These are phyloP conservation scores for Apeira syringaria DNA, from an alignment of 2,888 invertebrate species.

Conservation along the genomic window DNA sequence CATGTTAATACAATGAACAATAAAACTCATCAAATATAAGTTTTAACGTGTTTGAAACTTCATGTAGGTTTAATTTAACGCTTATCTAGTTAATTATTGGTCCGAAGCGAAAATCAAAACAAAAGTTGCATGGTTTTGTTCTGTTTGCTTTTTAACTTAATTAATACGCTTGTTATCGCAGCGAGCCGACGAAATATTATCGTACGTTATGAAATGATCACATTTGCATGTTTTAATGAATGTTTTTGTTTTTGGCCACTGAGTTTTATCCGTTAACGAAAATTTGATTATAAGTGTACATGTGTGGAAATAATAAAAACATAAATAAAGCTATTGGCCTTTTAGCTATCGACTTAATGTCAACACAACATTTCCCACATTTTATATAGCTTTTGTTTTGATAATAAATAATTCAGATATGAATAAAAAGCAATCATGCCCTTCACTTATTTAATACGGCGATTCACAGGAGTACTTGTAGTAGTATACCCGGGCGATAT, in stretches of 20 bases:
- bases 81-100: conserved; percentile 39
- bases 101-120: conserved; percentile 37
- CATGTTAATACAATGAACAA: too few species aligned
- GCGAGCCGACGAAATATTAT: conserved; percentile 43
- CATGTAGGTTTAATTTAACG: conserved; percentile 30
- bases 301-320: background rate
- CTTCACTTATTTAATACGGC: too few species aligned
- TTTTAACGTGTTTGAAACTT: background rate
- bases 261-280: conserved; percentile 4
- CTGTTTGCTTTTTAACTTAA: conserved; percentile 60
- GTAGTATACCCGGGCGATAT: too few species aligned
- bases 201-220: conserved; percentile 32
- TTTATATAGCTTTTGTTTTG: too few species aligned
- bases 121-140: conserved; percentile 43
- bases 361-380: conserved; percentile 53
- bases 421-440: too few species aligned
- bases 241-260: conserved; percentile 32
- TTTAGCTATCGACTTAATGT: conserved; percentile 39
- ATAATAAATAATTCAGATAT: too few species aligned
- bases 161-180: conserved; percentile 53
- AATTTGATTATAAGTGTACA: conserved; percentile 1
- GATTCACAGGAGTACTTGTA: too few species aligned
- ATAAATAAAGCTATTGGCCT: too few species aligned
- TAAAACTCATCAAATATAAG: too few species aligned
- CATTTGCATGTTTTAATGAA: conserved; percentile 46